Conservation (phyloP, 2,797 vertebrate genomes). For the Columba guinea region DNA sequence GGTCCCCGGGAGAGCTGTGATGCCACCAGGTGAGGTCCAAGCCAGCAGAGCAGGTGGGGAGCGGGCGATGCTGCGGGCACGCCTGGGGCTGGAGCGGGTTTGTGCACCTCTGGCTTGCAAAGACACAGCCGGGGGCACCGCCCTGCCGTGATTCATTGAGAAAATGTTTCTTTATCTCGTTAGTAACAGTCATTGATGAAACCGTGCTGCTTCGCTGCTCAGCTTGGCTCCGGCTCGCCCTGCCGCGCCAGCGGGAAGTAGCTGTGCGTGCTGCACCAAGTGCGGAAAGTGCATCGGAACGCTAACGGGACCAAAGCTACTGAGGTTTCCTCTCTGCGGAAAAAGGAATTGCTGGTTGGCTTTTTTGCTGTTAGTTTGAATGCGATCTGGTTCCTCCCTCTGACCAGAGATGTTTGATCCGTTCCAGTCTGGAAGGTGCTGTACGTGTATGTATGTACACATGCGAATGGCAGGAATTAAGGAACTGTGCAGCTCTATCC, state of each 20-base stretch:
- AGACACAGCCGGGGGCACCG: not conserved
- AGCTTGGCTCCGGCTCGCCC: accelerated
- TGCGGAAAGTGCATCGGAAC: not conserved
- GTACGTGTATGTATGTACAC: accelerated
- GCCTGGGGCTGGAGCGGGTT: not conserved
- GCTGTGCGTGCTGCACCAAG: not conserved
- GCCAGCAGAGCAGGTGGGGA: not conserved
- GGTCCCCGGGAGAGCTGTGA: too few species aligned
- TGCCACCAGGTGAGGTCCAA: too few species aligned
- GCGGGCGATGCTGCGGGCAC: not conserved
- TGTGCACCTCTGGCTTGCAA: not conserved
- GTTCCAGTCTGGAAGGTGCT: not conserved
- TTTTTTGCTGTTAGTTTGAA: not conserved
- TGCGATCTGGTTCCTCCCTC: not conserved
- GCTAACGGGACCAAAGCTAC: accelerated
- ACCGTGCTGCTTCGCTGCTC: not conserved
- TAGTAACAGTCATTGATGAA: not conserved
- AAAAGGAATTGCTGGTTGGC: not conserved
- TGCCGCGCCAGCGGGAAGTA: not conserved
- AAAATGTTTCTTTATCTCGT: slow-evolving; percentile 40
- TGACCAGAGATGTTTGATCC: not conserved
- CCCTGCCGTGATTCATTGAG: slow-evolving; percentile 22
- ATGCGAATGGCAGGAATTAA: not conserved
- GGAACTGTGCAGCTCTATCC: not conserved
- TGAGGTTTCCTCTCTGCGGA: accelerated